Conservation (phyloP, 1,140 invertebrate species). For the Phthorimaea operculella region DNA sequence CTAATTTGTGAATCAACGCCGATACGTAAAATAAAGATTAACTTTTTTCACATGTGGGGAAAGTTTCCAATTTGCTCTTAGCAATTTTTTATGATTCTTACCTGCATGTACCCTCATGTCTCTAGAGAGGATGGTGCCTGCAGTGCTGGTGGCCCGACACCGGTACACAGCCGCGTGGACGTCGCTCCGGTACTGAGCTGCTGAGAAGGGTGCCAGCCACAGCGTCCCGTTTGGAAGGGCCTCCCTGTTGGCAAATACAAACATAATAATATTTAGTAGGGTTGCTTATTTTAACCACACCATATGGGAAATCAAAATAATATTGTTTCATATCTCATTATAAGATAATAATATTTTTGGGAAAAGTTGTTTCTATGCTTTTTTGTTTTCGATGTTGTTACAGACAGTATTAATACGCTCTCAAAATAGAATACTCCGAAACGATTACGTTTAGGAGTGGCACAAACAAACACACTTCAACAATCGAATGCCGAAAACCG, state of each 20-base stretch:
- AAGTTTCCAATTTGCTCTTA: too few relatives aligned
- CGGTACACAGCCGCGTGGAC: conserved; percentile 76
- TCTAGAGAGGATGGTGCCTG: conserved; percentile 75
- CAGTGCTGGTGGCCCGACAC: conserved; percentile 74
- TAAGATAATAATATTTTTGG: not conserved
- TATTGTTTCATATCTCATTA: not conserved
- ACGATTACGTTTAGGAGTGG: not conserved
- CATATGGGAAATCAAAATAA: not conserved
- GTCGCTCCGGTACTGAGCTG: conserved; percentile 71
- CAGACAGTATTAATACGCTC: too few relatives aligned
- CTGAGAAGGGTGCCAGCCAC: conserved; percentile 72
- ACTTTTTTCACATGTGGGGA: too few relatives aligned
- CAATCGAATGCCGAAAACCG: too few relatives aligned
- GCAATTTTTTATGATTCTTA: conserved; percentile 21
- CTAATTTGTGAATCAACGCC: too few relatives aligned
- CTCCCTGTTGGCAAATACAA: conserved; percentile 49
- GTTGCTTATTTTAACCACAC: not conserved
- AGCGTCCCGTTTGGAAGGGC: conserved; percentile 74
- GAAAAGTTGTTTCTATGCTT: not conserved
- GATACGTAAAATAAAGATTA: too few relatives aligned
- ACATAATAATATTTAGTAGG: not conserved
- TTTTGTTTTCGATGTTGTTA: not conserved
- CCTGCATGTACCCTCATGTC: conserved; percentile 73
- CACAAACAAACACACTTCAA: not conserved
- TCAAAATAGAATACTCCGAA: too few relatives aligned